Base-by-base conservation (phyloP, 92 coral and sea anemone genomes). In the Phenganax marumi region DNA sequence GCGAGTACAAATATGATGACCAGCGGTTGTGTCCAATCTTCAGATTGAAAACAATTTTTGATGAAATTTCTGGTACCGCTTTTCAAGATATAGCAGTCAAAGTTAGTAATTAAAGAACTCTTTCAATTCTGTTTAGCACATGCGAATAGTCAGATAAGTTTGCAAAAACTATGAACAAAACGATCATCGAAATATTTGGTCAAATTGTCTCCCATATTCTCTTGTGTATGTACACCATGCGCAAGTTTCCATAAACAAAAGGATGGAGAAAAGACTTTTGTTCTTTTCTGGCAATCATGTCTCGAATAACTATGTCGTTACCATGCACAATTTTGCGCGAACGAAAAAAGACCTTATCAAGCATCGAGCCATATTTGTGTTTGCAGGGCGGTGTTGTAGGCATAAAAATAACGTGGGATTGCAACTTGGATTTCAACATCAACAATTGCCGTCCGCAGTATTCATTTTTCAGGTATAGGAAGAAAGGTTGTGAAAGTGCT, bases 1-100 rank as follows among this genome's bases (percentile, higher is more conserved):
- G 98, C 77, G 72, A 50, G 19, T 92, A 90, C 76, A 84, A 92
- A 43, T 86, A 90, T 73, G 51, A 83, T 3, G 85, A 65, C 1
- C 75, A 85, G 68, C 92, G 77, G 8, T 79, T 92, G n/a, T 94
- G 98, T 53, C 98, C 98, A 8, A 87, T 92, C 25, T 88, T 94
- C 75, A 52, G 77, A 21, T 86, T 94, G 69, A 89, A 85, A 77
- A 87, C 89, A 76, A 88, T 92, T 10, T 82, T 90, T 10, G 77
- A 87, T 19, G 65, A 74, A 74, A 74, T 74, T 26, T 8, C 60
- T 25, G 48, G 47, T 5, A 52, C 58, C 12, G 16, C 79, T 74
- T 74, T 74, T 39, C 9, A 74, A 0, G 79, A 74, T 24, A 11
- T 18, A 23, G 79, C 79, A 8, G 14, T 74, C 43, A 74, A n/a